Conservation (phyloP, 2,888 invertebrate genomes). For the Pemphredon lugubris region DNA sequence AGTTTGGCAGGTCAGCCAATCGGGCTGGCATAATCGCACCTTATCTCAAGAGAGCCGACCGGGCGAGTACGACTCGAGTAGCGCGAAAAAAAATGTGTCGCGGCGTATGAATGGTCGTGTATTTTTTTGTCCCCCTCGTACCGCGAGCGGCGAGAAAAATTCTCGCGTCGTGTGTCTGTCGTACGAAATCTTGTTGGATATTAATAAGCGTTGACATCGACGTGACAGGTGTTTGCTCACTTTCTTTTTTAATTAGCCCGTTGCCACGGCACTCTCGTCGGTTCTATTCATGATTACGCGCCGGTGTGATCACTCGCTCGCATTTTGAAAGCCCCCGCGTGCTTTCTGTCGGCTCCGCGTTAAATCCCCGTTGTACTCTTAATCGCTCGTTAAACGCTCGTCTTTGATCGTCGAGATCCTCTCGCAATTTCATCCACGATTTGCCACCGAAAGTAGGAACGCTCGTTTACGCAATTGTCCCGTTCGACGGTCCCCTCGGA, state of each 20-base stretch:
- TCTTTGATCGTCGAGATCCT: no score
- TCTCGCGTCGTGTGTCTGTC: background rate
- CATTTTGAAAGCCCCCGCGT: background rate
- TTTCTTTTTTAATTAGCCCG: slow-evolving; percentile 7
- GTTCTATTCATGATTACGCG: background rate
- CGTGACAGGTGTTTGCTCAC: slow-evolving; percentile 24
- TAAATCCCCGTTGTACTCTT: no score
- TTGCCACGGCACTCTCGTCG: background rate
- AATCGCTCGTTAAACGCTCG: no score
- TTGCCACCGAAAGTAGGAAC: no score
- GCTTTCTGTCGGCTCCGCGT: no score
- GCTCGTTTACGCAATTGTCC: no score
- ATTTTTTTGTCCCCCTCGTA: slow-evolving; percentile 5
- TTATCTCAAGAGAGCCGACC: slow-evolving; percentile 45
- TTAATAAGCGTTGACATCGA: slow-evolving; percentile 20
- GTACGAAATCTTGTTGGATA: slow-evolving; percentile 10
- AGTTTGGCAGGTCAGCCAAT: slow-evolving; percentile 72
- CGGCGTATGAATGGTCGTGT: slow-evolving; percentile 49
- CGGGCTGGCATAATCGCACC: slow-evolving; percentile 62
- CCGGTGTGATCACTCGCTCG: background rate
- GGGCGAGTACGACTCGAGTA: slow-evolving; percentile 22
- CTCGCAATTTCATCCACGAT: no score
- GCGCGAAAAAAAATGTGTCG: slow-evolving; percentile 51
- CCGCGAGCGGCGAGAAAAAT: background rate
- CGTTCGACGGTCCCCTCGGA: no score